These are phyloP conservation scores for Spodoptera frugiperda DNA, from an alignment of 1,140 invertebrate genomes.

Conservation along the genomic window DNA sequence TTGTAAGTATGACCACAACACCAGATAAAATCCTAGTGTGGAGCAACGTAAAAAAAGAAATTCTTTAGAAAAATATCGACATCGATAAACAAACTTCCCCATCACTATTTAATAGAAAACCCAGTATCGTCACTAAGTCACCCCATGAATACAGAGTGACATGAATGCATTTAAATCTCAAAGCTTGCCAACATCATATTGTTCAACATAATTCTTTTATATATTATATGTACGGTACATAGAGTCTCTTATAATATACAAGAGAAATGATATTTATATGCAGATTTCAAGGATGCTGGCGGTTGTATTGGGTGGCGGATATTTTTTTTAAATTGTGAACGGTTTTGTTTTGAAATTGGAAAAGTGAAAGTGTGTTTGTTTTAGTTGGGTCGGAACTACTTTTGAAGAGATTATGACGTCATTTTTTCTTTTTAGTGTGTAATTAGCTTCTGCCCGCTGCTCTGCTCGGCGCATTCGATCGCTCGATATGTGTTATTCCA, in stretches of 20 bases:
- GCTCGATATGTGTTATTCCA: no score
- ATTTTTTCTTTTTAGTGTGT: no score
- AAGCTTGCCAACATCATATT: conserved; percentile 15
- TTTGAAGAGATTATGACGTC: no score
- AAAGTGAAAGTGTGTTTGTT: no score
- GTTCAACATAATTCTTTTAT: conserved; percentile 15
- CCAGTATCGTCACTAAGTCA: conserved; percentile 22
- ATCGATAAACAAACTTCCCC: conserved; percentile 3
- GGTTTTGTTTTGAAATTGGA: no score
- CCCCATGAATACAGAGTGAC: conserved; percentile 43
- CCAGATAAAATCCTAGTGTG: no score
- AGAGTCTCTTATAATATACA: neutral
- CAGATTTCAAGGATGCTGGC: conserved; percentile 3
- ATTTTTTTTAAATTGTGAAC: conserved; percentile 8
- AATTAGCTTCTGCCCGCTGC: no score
- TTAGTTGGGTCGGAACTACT: no score
- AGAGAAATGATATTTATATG: conserved; percentile 26
- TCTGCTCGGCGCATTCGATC: no score
- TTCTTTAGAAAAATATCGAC: neutral
- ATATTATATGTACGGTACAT: neutral
- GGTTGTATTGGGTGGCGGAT: neutral
- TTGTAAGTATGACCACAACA: no score
- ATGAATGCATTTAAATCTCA: conserved; percentile 30
- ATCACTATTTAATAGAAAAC: conserved; percentile 34
- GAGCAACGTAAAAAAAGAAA: no score